These are phyloP conservation scores for Nudaria mundana DNA, from an alignment of 2,888 invertebrate species.

Conservation along the genomic window DNA sequence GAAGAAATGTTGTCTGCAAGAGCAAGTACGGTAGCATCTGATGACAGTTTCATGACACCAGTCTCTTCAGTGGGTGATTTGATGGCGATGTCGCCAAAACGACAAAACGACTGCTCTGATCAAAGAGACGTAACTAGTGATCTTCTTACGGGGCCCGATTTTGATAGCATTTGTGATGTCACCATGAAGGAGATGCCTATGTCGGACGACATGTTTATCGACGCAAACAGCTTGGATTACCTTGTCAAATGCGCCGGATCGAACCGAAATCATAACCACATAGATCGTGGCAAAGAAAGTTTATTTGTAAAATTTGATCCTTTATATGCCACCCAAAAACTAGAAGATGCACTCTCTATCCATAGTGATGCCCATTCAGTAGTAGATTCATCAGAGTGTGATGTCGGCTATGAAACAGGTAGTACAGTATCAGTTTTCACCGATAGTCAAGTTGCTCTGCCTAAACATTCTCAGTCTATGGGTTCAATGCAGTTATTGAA, in stretches of 20 bases:
- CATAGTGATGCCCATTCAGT: slow-evolving; percentile 36
- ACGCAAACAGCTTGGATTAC: slow-evolving; percentile 80
- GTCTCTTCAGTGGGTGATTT: slow-evolving; percentile 64
- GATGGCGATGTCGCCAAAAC: slow-evolving; percentile 63
- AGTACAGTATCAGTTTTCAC: slow-evolving; percentile 58
- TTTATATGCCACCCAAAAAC: slow-evolving; percentile 57
- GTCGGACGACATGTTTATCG: slow-evolving; percentile 72
- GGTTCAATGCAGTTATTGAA: slow-evolving; percentile 41
- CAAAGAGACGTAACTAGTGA: slow-evolving; percentile 54
- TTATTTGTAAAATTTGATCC: slow-evolving; percentile 85
- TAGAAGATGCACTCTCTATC: slow-evolving; percentile 33
- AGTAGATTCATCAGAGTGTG: slow-evolving; percentile 52
- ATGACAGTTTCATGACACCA: slow-evolving; percentile 61
- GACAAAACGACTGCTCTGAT: slow-evolving; percentile 34
- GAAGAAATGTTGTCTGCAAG: slow-evolving; percentile 52
- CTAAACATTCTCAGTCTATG: slow-evolving; percentile 54
- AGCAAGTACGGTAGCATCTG: slow-evolving; percentile 47
- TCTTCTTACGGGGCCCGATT: slow-evolving; percentile 63
- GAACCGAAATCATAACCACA: slow-evolving; percentile 48
- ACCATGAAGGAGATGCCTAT: slow-evolving; percentile 65
- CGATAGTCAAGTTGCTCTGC: slow-evolving; percentile 45
- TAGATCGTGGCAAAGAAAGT: slow-evolving; percentile 81
- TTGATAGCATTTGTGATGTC: slow-evolving; percentile 66
- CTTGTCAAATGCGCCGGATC: slow-evolving; percentile 72
- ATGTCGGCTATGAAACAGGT: slow-evolving; percentile 71